phyloP scores from a whole-genome alignment of 2,888 invertebrate species.

The Tricholauxania praeusta region DNA sequence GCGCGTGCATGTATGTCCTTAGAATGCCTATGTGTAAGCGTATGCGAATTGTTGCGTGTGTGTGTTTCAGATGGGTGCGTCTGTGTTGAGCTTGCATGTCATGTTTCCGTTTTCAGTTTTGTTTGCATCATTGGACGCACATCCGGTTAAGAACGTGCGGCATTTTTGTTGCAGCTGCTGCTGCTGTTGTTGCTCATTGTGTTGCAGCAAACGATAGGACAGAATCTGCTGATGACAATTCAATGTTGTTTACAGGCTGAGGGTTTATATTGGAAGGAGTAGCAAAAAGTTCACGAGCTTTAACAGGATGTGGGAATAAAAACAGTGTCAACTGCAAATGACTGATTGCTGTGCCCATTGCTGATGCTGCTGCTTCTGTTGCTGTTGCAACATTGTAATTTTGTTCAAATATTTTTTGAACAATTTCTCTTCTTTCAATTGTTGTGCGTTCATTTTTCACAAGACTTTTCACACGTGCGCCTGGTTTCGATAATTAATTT shows the following conservation, averaged over 20 bases:
- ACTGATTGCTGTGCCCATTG: conserved; percentile 27
- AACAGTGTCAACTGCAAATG: conserved; percentile 34
- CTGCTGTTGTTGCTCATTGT: conserved; percentile 26
- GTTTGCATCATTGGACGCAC: conserved; percentile 40
- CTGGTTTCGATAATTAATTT: conserved; percentile 21
- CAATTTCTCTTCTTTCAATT: conserved; percentile 11
- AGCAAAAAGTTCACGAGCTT: conserved; percentile 5
- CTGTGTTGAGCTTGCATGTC: conserved; percentile 28
- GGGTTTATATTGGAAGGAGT: not conserved
- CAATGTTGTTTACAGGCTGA: not conserved
- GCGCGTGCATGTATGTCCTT: not conserved
- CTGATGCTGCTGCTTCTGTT: not conserved
- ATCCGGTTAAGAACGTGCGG: conserved; percentile 42
- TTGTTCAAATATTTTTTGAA: conserved; percentile 14
- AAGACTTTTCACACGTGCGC: conserved; percentile 26
- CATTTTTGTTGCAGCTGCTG: conserved; percentile 13
- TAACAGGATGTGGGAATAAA: not conserved
- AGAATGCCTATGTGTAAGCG: conserved; percentile 3
- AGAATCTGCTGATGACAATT: conserved; percentile 30
- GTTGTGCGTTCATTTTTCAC: not conserved
- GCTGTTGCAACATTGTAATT: conserved; percentile 15
- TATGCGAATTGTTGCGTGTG: not conserved
- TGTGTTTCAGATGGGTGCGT: conserved; percentile 8
- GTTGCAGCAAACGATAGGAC: conserved; percentile 7
- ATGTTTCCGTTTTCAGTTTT: conserved; percentile 29